Evolutionary conservation across 2,113 vertebrate genomes (phyloP), one percentile per base, ranked within the genome.

Genomic region (Thinocorus orbignyianus): DNA sequence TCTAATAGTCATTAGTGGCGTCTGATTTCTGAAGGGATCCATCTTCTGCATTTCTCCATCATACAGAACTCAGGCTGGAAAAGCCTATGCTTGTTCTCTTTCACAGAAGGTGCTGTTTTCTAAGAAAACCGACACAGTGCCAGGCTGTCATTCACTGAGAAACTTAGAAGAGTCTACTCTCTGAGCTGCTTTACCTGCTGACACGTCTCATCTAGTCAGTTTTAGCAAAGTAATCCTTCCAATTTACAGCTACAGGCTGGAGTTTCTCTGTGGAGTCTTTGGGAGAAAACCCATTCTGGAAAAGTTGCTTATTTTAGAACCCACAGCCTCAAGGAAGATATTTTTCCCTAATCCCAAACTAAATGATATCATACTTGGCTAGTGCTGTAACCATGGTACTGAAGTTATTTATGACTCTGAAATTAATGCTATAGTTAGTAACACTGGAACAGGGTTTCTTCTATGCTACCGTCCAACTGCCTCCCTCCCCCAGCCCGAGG

Each of bases 351-450:
- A 93, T 97, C 95, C 95, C 81, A 94, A 97, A 92, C 94, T 81
- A 88, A 89, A 86, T 97, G 96, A 97, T 97, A 93, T 97, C 96
- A 97, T 96, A 90, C 92, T 97, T 97, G 97, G 96, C 96, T 94
- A 33, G 92, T 24, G 41, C 95, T 88, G 96, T 95, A 95, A 97
- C 96, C 94, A 96, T 94, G 94, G 95, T 12, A 95, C 79, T 95
- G 83, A 60, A 83, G 94, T 97, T 97, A 97, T 96, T 97, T 97
- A 97, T 91, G 88, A 91, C 89, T 94, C 91, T 93, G 84, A 95
- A 90, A 94, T 92, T 92, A 96, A 88, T 86, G 94, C 96, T 97
- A 97, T 97, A 97, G 95, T 97, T 97, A 97, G 96, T 72, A 98
- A 95, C 95, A 72, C 52, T 97, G 91, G 80, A 92, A 87, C 86